Conservation (phyloP, 2,113 vertebrate species). For the Ia io region DNA sequence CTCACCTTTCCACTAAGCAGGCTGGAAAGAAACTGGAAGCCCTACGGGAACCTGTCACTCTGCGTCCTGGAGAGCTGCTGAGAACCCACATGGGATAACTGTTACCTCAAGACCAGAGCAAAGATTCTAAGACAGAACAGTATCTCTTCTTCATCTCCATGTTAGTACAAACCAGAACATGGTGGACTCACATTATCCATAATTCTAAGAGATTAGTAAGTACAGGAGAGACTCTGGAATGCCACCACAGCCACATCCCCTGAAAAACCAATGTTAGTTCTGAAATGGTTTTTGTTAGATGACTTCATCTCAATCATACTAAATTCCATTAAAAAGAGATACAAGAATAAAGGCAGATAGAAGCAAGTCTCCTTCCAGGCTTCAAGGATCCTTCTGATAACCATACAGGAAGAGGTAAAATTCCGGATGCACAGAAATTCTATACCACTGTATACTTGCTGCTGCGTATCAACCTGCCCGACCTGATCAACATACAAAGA, state of each 20-base stretch:
- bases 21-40: conserved; percentile 55
- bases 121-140: background rate
- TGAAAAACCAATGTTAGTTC: background rate
- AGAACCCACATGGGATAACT: conserved; percentile 55
- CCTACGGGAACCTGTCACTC: conserved; percentile 17
- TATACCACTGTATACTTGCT: no score
- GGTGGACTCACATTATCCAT: background rate
- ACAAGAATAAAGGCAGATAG: background rate
- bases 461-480: background rate
- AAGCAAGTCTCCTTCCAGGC: background rate
- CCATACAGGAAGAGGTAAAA: background rate
- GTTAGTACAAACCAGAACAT: background rate
- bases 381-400: background rate
- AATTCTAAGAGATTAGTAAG: background rate
- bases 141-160: background rate
- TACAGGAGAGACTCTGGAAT: background rate
- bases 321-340: background rate
- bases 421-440: background rate
- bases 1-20: conserved; percentile 49
- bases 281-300: background rate
- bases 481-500: background rate
- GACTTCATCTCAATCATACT: background rate
- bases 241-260: background rate
- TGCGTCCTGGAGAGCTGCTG: conserved; percentile 59
- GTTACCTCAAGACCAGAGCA: background rate